Evolutionary conservation across 2,113 vertebrate genomes (phyloP).

Genomic region (Sinocyclocheilus anophthalmus): DNA sequence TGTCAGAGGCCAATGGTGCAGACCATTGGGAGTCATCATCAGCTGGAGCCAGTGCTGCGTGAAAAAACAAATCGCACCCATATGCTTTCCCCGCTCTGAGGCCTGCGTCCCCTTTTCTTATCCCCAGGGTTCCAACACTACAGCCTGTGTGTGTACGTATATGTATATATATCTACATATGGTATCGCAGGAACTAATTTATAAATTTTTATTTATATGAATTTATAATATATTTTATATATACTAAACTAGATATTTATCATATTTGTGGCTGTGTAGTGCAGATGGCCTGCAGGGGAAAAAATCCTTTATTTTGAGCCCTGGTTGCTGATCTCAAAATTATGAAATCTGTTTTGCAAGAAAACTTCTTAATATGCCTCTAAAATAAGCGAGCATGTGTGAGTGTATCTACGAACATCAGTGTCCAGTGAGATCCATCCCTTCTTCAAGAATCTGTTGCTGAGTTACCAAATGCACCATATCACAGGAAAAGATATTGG

Average conservation of each 20-base stretch:
- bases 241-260: too few species aligned
- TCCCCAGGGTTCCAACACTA: neutral
- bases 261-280: too few species aligned
- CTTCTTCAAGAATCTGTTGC: slow-evolving; percentile 18
- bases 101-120: neutral
- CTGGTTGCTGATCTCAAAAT: neutral
- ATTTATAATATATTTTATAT: too few species aligned
- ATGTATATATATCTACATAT: too few species aligned
- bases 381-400: neutral
- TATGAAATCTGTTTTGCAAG: too few species aligned
- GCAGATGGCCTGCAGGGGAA: neutral
- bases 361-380: neutral
- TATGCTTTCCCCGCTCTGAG: slow-evolving; percentile 32
- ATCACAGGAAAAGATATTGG: slow-evolving; percentile 24
- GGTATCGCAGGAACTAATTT: too few species aligned
- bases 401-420: neutral
- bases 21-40: slow-evolving; percentile 9
- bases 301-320: neutral
- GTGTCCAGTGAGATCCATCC: neutral
- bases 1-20: neutral
- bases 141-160: too few species aligned
- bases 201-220: too few species aligned
- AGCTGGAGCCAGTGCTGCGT: slow-evolving; percentile 45
- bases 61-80: slow-evolving; percentile 53
- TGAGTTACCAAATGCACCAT: slow-evolving; percentile 25